Base-by-base conservation (phyloP, 2,113 vertebrate genomes). In the Cheirogaleus medius region DNA sequence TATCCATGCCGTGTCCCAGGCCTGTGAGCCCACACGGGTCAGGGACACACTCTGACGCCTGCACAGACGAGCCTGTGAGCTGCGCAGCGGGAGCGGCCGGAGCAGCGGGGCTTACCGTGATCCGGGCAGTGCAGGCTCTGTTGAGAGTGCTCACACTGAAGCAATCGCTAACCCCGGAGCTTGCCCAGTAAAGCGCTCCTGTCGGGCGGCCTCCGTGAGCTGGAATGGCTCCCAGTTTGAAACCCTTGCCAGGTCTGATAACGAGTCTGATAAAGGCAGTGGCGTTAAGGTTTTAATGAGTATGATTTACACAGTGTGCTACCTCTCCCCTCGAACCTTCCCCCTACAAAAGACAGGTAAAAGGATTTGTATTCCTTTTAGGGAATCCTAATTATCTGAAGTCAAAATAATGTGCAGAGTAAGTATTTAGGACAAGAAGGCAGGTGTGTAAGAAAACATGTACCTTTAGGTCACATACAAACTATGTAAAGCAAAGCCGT, bases 21-120 rank as follows among this genome's bases (percentile, higher is more conserved):
- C 20, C 34, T 32, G 6, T 47, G 77, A 71, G 60, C 58, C 17
- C 34, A 20, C 0, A 17, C 15, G 58, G 3, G 12, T n/a, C 2
- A 0, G 39, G 83, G 8, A 8, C 3, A 3, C 8, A 9, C 56
- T 66, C 58, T n/a, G 60, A 29, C 0, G 0, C 7, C 21, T 13
- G 60, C 10, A 1, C 0, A 25, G 63, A 39, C 11, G 68, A 80
- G n/a, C 52, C 27, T 9, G 25, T 56, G 2, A 68, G 60, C 0
- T 0, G 21, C 7, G 29, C 0, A 0, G 15, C 0, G 18, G 20
- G 5, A 80, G 11, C 6, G 1, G 9, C 0, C 6, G 47, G 47
- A 47, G 47, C 5, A 1, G 7, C 0, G 8, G 17, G 60, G 3
- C 42, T 15, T 6, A 0, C 5, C 0, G 42, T 12, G 58, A 2